Conservation (phyloP, 2,797 vertebrate species). For the Gambusia yucatana region DNA sequence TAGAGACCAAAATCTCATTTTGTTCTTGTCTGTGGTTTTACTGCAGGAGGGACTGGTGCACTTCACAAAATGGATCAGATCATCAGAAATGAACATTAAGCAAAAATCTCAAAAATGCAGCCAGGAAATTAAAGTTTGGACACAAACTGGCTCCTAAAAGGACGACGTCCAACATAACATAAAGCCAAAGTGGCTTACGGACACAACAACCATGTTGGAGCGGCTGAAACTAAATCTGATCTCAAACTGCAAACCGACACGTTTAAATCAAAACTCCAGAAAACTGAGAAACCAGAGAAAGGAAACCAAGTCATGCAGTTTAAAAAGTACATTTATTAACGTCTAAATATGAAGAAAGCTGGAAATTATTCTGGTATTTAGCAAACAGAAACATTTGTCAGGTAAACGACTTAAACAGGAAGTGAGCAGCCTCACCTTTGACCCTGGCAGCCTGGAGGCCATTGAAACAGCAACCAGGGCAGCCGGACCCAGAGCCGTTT, state of each 20-base stretch:
- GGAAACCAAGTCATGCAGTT: background rate
- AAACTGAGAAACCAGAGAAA: background rate
- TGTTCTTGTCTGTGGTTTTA: background rate
- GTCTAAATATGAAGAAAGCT: background rate
- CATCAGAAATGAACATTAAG: background rate
- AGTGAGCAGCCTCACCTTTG: constrained; percentile 65
- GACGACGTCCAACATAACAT: background rate
- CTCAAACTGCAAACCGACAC: background rate
- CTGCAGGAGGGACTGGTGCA: background rate
- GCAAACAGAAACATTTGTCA: background rate
- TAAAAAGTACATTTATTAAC: background rate
- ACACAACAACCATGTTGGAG: background rate
- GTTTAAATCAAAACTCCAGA: background rate
- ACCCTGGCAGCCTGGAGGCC: constrained; percentile 78
- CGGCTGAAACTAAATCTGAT: background rate
- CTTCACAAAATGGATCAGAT: background rate
- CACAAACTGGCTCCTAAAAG: background rate
- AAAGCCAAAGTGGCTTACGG: background rate
- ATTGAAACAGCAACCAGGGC: constrained; percentile 73
- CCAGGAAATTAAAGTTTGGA: background rate
- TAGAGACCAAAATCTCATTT: background rate
- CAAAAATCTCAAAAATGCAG: background rate
- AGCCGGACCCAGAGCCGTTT: constrained; percentile 81
- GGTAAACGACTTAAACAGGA: background rate
- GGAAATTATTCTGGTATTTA: background rate